phyloP scores from a whole-genome alignment of 2,113 vertebrate genomes.

The Neopipo cinnamomea region DNA sequence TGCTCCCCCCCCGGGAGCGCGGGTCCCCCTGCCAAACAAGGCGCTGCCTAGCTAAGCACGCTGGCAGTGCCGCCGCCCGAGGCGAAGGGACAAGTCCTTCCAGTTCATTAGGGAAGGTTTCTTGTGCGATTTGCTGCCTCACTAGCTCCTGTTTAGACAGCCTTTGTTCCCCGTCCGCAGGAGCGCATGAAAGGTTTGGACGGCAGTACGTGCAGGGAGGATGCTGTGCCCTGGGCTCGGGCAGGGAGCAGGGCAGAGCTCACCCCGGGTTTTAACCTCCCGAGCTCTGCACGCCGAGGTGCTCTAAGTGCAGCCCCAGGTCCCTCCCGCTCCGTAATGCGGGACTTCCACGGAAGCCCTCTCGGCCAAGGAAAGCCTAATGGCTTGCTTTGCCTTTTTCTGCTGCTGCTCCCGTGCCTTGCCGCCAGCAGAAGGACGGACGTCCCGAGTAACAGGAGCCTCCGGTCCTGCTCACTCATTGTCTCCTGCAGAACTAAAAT shows the following conservation, averaged over 20 bases:
- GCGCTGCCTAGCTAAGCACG: background rate
- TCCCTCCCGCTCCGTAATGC: background rate
- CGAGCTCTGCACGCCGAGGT: background rate
- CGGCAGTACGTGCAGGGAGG: background rate
- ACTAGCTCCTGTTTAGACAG: constrained; percentile 60
- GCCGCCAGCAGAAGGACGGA: background rate
- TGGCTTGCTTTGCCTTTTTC: background rate
- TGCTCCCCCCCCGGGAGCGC: background rate
- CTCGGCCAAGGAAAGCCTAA: background rate
- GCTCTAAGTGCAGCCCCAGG: constrained; percentile 20
- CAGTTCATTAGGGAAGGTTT: constrained; percentile 68
- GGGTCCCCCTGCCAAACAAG: background rate
- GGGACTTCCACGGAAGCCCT: background rate
- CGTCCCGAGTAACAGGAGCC: background rate
- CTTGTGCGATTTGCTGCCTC: constrained; percentile 62
- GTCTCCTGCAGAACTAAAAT: constrained; percentile 28
- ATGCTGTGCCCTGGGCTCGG: background rate
- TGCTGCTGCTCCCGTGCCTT: background rate
- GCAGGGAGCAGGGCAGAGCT: background rate
- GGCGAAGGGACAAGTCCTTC: constrained; percentile 65
- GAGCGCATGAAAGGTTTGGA: constrained; percentile 22
- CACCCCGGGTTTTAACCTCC: background rate
- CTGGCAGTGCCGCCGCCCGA: background rate
- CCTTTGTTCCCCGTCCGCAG: background rate
- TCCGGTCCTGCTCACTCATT: background rate